Evolutionary conservation across 2,888 invertebrate genomes (phyloP), one percentile per base, ranked within the genome.

Genomic region (Tiliacea citrago): DNA sequence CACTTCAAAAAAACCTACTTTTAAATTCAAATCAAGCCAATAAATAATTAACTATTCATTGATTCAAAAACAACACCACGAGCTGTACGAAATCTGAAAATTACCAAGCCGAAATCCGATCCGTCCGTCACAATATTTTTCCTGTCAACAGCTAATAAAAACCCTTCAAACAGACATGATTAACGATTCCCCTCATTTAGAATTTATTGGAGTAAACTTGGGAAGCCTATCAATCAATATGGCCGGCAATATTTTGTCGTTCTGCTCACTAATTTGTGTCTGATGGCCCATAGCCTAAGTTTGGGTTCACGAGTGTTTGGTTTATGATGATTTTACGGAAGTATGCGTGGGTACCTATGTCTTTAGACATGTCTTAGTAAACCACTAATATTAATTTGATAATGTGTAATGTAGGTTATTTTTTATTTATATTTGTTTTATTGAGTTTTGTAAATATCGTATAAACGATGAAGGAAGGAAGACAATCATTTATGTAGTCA

Each of bases 181-280:
- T 90, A 90, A 91, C 82, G 90, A 88, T 79, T 77, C 53, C 55
- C 73, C 83, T 88, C 88, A 88, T 89, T 86, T 84, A 82, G 77
- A 81, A 85, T 88, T 88, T 89, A 86, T 86, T 81, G 81, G 66
- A 72, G 71, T 68, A 83, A 82, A 75, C 74, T 78, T 65, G 61
- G 70, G 66, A 35, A 42, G 69, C 65, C 72, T 69, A 86, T 88
- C 85, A 73, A 86, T 83, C 80, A 82, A 66, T 68, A 70, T 58
- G 70, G 61, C 58, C 55, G 60, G 45, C 66, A 69, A 79, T 81
- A 70, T 75, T 82, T 73, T 76, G 76, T 81, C 78, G 29, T 73
- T 66, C 29, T 62, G 61, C 65, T 60, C 69, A 75, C 78, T 79
- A 75, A 85, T 84, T 86, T 81, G 62, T 12, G 35, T 73, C 58